Conservation (phyloP, 1,140 invertebrate genomes). For the Musca domestica region DNA sequence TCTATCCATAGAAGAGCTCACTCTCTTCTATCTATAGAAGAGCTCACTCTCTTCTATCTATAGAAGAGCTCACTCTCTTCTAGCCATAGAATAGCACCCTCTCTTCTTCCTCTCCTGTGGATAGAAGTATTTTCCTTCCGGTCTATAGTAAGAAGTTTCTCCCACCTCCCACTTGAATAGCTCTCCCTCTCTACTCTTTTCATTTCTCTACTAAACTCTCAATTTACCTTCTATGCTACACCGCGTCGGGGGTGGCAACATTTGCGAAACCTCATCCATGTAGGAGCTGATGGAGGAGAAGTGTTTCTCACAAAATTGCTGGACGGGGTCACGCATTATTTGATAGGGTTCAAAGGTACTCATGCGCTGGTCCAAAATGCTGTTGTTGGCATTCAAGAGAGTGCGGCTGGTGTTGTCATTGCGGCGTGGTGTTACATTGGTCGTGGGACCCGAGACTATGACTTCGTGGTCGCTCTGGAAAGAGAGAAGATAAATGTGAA, state of each 20-base stretch:
- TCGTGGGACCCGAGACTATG: constrained; percentile 59
- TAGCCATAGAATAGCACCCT: too few relatives aligned
- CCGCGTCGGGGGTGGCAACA: constrained; percentile 84
- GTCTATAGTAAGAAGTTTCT: too few relatives aligned
- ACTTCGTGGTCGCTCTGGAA: constrained; percentile 41
- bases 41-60: too few relatives aligned
- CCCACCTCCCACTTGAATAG: too few relatives aligned
- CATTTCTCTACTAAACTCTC: constrained; percentile 1
- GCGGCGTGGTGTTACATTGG: constrained; percentile 63
- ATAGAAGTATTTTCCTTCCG: too few relatives aligned
- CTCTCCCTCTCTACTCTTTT: too few relatives aligned
- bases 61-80: too few relatives aligned
- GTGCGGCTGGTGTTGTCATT: constrained; percentile 71
- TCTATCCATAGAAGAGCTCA: too few relatives aligned
- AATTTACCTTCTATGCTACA: constrained; percentile 82
- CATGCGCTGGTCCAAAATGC: constrained; percentile 66
- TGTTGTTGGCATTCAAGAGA: constrained; percentile 62
- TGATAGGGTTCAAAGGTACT: constrained; percentile 84
- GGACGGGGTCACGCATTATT: constrained; percentile 81
- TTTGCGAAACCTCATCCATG: constrained; percentile 81
- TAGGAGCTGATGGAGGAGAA: constrained; percentile 86
- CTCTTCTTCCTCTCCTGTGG: too few relatives aligned
- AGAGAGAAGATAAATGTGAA: not conserved
- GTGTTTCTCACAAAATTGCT: constrained; percentile 93
- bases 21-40: too few relatives aligned